These are phyloP conservation scores for Drosophila crucigera DNA, from an alignment of 2,888 invertebrate species.

Conservation along the genomic window DNA sequence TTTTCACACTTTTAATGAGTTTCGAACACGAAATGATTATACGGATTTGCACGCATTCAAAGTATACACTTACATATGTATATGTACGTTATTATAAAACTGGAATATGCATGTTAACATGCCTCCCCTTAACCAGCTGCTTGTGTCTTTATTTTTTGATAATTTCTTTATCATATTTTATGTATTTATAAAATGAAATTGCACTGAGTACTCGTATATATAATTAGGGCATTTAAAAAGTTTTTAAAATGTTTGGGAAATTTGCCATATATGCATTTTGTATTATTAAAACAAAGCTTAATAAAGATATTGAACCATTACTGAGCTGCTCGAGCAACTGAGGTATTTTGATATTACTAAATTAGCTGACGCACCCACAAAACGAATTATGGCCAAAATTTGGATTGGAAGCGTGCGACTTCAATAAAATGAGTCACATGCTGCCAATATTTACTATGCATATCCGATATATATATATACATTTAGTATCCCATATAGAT, in stretches of 20 bases:
- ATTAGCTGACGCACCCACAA: slow-evolving; percentile 46
- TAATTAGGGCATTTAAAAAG: slow-evolving; percentile 56
- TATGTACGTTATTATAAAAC: neutral
- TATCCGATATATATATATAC: slow-evolving; percentile 24
- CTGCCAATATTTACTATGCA: slow-evolving; percentile 36
- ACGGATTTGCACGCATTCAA: slow-evolving; percentile 2
- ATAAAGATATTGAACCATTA: slow-evolving; percentile 50
- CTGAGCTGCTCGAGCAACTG: slow-evolving; percentile 56
- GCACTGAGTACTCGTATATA: slow-evolving; percentile 12
- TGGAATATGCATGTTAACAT: slow-evolving; percentile 8
- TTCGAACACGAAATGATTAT: slow-evolving; percentile 31
- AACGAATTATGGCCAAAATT: slow-evolving; percentile 1
- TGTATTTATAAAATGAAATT: slow-evolving; percentile 21
- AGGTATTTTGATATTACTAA: slow-evolving; percentile 48
- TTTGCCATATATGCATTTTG: neutral
- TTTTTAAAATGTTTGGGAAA: slow-evolving; percentile 16
- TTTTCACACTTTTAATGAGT: slow-evolving; percentile 70
- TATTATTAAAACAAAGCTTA: slow-evolving; percentile 4
- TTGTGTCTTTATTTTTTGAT: neutral
- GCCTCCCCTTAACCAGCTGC: slow-evolving; percentile 37
- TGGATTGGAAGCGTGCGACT: slow-evolving; percentile 52
- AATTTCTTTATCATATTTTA: slow-evolving; percentile 14
- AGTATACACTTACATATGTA: neutral
- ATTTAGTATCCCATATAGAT: slow-evolving; percentile 4
- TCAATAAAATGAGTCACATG: slow-evolving; percentile 55